Base-by-base conservation (phyloP, 2,888 invertebrate species). In the Sesia apiformis region DNA sequence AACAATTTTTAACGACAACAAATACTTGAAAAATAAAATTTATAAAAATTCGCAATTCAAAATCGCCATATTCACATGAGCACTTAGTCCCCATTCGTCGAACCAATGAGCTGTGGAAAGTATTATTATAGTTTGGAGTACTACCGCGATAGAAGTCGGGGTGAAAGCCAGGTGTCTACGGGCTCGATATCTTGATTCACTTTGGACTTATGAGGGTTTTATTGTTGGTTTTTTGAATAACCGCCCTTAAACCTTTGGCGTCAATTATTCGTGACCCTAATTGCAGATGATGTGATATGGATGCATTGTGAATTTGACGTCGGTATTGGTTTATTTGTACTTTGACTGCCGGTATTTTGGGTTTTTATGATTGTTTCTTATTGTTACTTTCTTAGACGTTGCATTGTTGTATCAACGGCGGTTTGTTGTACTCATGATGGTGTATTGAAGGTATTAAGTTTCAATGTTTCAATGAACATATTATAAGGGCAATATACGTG, bases 261-360 rank as follows among this genome's bases (percentile, higher is more conserved):
- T 83, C 85, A 85, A 86, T 88, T 88, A 87, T 86, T 79, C 75
- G 74, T 84, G 80, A 86, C 88, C 88, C 87, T 86, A 85, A 88
- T 87, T 87, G 84, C 73, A 84, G 88, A 88, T 89, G 87, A 85
- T 83, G 84, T 72, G 88, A 88, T 88, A 88, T 58, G 78, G 64
- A 56, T 54, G 67, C 60, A 81, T 87, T 87, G 84, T 87, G 64
- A 70, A 76, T 69, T 84, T 85, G 85, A 85, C 81, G 81, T 65
- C 73, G 69, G 74, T 82, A 84, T 84, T 81, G 80, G 75, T 76
- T 74, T 79, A 74, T 80, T 80, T 84, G 77, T 80, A 69, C 65
- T 63, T 58, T 58, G 60, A 62, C 65, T 62, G 58, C 63, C 65
- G 64, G 68, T 66, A 79, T 78, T 81, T 83, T 74, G 66, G 69